A percentile compares a stretch with the other conserved stretches of the same genome.
Evolutionary conservation across 2,888 invertebrate species (phyloP).

Genomic region (Plutella xylostella): DNA sequence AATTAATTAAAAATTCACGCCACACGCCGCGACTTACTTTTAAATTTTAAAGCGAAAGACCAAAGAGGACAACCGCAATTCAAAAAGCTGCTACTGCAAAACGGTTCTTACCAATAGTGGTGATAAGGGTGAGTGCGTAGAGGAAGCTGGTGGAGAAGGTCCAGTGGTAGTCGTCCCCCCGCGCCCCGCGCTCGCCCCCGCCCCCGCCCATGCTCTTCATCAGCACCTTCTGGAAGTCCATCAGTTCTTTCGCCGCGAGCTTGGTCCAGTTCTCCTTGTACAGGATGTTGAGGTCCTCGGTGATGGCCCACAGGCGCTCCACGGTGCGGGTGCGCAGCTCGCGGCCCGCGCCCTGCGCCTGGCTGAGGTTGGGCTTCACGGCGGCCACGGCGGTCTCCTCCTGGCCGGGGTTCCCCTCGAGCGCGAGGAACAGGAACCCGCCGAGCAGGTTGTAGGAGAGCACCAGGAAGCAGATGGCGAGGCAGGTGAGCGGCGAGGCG

Average conservation of each 20-base stretch:
- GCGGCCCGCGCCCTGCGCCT: slow-evolving; percentile 56
- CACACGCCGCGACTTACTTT: too few relatives aligned
- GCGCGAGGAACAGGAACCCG: slow-evolving; percentile 89
- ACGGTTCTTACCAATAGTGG: slow-evolving; percentile 85
- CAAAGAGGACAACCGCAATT: too few relatives aligned
- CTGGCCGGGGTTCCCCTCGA: slow-evolving; percentile 75
- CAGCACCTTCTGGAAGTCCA: slow-evolving; percentile 81
- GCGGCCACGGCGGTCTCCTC: slow-evolving; percentile 74
- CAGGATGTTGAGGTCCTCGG: slow-evolving; percentile 88
- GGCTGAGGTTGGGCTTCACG: slow-evolving; percentile 72
- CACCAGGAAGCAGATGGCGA: slow-evolving; percentile 87
- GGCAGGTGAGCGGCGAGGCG: slow-evolving; percentile 78
- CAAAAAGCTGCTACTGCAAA: too few relatives aligned
- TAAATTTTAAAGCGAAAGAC: too few relatives aligned
- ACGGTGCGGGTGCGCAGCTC: slow-evolving; percentile 78
- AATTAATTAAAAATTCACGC: too few relatives aligned
- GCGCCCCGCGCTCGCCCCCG: slow-evolving; percentile 41
- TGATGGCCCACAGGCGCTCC: slow-evolving; percentile 86
- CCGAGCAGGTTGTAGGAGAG: slow-evolving; percentile 93
- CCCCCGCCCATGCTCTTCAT: slow-evolving; percentile 57
- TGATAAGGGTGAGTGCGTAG: slow-evolving; percentile 93
- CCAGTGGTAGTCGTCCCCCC: slow-evolving; percentile 78
- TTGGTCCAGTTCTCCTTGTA: slow-evolving; percentile 94
- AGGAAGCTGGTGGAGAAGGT: slow-evolving; percentile 93
- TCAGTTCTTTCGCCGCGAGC: slow-evolving; percentile 87